A percentile compares a stretch with the other conserved stretches of the same genome.
Evolutionary conservation across 2,888 invertebrate genomes (phyloP).

Genomic region (Aphrophora alni): DNA sequence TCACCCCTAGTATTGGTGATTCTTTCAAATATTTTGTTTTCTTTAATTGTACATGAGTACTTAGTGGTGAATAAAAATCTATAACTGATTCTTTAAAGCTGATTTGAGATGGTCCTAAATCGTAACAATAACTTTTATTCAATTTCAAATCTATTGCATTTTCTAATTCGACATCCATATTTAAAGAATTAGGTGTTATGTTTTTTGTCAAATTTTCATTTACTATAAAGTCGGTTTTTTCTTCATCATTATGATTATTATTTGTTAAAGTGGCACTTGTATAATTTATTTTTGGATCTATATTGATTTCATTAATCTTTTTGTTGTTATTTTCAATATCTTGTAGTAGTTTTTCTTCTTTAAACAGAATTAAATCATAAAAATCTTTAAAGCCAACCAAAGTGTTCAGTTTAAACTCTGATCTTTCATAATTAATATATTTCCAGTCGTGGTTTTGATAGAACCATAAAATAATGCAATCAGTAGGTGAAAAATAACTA

Average conservation of each 20-base stretch:
- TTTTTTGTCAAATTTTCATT: background rate
- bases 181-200: background rate
- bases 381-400: background rate
- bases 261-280: too few species aligned
- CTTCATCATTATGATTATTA: background rate
- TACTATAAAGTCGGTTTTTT: background rate
- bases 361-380: background rate
- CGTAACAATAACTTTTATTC: background rate
- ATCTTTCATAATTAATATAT: background rate
- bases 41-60: background rate
- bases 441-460: background rate
- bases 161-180: background rate
- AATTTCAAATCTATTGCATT: background rate
- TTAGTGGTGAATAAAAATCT: background rate
- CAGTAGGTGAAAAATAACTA: background rate
- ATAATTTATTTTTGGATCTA: too few species aligned
- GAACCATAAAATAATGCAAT: background rate
- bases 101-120: background rate
- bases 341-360: background rate
- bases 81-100: background rate
- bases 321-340: background rate
- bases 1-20: background rate
- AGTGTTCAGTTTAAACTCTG: background rate
- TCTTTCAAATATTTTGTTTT: background rate
- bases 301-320: background rate